Evolutionary conservation across 2,888 invertebrate species (phyloP).

Genomic region (Pinctada fucata): DNA sequence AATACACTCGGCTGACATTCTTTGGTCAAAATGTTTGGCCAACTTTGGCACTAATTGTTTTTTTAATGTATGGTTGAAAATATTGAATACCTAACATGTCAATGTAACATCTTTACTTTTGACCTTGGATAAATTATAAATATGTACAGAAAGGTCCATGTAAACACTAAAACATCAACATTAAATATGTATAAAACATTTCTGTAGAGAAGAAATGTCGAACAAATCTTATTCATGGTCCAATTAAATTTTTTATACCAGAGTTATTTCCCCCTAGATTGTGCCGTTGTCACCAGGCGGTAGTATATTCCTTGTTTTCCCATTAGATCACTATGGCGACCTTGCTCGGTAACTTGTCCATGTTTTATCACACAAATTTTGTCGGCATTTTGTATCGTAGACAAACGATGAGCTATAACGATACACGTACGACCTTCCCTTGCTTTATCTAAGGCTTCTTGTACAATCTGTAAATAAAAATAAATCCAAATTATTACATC

Average conservation of each 20-base stretch:
- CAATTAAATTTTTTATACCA: not conserved
- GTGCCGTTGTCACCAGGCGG: conserved; percentile 62
- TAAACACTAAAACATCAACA: too few species aligned
- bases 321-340: conserved; percentile 70
- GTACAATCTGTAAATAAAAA: conserved; percentile 83
- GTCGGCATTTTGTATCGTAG: conserved; percentile 90
- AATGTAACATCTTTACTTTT: too few species aligned
- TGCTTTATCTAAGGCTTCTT: conserved; percentile 90
- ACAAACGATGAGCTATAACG: conserved; percentile 90
- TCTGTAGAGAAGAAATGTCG: too few species aligned
- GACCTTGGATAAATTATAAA: too few species aligned
- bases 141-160: too few species aligned
- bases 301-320: conserved; percentile 70
- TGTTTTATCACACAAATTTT: conserved; percentile 76
- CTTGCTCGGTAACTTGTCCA: conserved; percentile 71
- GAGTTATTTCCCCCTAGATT: conserved; percentile 50
- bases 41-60: too few species aligned
- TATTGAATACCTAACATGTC: too few species aligned
- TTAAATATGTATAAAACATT: too few species aligned
- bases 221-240: too few species aligned
- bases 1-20: too few species aligned
- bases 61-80: too few species aligned
- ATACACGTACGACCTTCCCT: conserved; percentile 87
- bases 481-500: conserved; percentile 1
- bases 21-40: too few species aligned